A percentile compares a stretch with the other conserved stretches of the same genome.
These are phyloP conservation scores for Anolis apletophallus DNA, from an alignment of 2,797 vertebrate species.

Conservation along the genomic window DNA sequence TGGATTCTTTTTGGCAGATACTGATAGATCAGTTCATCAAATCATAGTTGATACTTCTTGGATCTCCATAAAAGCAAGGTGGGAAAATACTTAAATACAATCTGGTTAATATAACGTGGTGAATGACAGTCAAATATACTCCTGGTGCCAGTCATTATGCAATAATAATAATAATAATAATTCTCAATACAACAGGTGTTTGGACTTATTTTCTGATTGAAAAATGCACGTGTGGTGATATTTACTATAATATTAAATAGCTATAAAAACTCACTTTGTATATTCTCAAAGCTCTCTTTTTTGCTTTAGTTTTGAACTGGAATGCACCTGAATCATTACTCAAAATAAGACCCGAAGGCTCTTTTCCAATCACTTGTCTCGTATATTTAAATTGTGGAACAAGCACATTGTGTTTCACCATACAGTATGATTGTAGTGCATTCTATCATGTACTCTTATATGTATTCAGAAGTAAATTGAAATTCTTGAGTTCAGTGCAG, in stretches of 20 bases:
- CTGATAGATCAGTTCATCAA: not conserved
- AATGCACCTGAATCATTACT: not conserved
- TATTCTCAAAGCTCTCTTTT: too few relatives aligned
- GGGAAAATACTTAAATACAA: not conserved
- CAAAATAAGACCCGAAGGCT: not conserved
- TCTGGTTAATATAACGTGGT: not conserved
- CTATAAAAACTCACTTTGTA: not conserved
- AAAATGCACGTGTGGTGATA: not conserved
- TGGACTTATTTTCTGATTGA: not conserved
- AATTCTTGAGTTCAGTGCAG: too few relatives aligned
- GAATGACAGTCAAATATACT: not conserved
- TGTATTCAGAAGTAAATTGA: too few relatives aligned
- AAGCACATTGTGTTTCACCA: not conserved
- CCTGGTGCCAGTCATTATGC: not conserved
- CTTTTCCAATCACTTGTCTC: not conserved
- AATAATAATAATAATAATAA: not conserved
- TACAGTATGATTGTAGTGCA: too few relatives aligned
- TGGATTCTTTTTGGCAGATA: not conserved
- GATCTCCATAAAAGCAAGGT: not conserved
- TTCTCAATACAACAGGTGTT: not conserved
- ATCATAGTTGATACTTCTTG: not conserved
- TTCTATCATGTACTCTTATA: too few relatives aligned
- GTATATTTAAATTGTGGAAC: not conserved
- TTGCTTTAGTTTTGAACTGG: not conserved
- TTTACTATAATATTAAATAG: not conserved